Base-by-base conservation (phyloP, 1,140 invertebrate genomes). In the Trichonephila inaurata region DNA sequence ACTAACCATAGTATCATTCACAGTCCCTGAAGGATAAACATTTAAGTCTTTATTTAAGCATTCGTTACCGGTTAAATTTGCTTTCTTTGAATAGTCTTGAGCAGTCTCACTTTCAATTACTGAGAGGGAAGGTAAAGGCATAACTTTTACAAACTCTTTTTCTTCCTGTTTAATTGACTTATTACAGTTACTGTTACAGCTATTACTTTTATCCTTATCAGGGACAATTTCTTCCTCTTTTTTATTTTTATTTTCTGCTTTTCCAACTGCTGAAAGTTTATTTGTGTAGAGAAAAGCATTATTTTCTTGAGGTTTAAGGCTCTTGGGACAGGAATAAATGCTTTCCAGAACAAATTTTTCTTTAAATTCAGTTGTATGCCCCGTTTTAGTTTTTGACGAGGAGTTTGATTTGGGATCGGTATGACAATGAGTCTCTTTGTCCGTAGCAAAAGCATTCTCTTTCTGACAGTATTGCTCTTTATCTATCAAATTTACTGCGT, bases 341-440 rank as follows among this genome's bases (percentile, higher is more conserved):
- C 69, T 77, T 77, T 77, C 69, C 28, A 77, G 18, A 77, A 77
- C 69, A 18, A 77, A 18, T 77, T 77, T 77, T 6, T 77, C 33
- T 16, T 77, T 40, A 4, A 33, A 18, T 4, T 77, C 69, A 5
- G 33, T 19, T 33, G 0, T 5, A 5, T 10, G 69, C 10, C 16
- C 28, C 18, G 24, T 4, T 2, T 12, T 7, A 40, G 12, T 33
- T 77, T 28, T 18, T 33, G 69, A 77, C 8, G 66, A 0, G 0
- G 69, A 33, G 2, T 4, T 2, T 5, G 14, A 14, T 77, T 77
- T 77, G 16, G 24, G 14, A 16, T 33, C 28, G 0, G 4, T 77
- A 3, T 51, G 44, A 16, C 16, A 18, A 28, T 7, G 4, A 16
- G 33, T 40, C 4, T 19, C 28, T 16, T 77, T 77, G 14, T 24